Percentiles rank a stretch among this genome's conserved stretches.
Conservation (phyloP, 2,797 vertebrate species). For the Hybognathus amarus region DNA sequence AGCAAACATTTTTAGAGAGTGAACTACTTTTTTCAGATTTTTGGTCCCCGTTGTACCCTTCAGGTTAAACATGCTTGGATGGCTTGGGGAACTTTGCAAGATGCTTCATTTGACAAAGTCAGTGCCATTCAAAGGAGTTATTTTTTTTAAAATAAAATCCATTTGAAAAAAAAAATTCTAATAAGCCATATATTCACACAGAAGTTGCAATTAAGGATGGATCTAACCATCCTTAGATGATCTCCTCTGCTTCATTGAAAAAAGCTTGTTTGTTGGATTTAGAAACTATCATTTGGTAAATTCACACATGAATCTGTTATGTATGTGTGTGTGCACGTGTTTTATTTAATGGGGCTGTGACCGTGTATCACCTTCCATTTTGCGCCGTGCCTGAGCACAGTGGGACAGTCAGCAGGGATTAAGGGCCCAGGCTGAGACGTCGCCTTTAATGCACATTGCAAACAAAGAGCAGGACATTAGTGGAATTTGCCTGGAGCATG, state of each 20-base stretch:
- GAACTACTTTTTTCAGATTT: neutral
- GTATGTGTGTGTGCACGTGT: conserved; percentile 22
- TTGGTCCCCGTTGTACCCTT: neutral
- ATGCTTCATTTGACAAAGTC: neutral
- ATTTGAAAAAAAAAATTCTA: conserved; percentile 32
- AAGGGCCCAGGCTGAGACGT: conserved; percentile 49
- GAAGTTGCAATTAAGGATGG: conserved; percentile 71
- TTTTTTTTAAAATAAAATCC: no score
- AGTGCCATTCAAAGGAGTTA: no score
- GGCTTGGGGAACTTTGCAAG: neutral
- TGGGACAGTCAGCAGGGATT: conserved; percentile 60
- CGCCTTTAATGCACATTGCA: conserved; percentile 52
- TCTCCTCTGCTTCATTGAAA: conserved; percentile 17
- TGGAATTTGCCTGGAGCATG: conserved; percentile 43
- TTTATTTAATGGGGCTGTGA: conserved; percentile 42
- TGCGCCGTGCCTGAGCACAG: conserved; percentile 49
- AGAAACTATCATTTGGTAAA: conserved; percentile 34
- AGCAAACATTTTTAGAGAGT: neutral
- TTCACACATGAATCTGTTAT: neutral
- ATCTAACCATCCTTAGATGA: no score
- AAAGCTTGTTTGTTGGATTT: conserved; percentile 27
- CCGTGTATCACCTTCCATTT: conserved; percentile 50
- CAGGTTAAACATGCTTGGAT: neutral
- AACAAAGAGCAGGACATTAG: conserved; percentile 56
- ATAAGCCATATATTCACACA: conserved; percentile 71